Evolutionary conservation across 2,888 invertebrate species (phyloP).

Genomic region (Eustalomyia histrio): DNA sequence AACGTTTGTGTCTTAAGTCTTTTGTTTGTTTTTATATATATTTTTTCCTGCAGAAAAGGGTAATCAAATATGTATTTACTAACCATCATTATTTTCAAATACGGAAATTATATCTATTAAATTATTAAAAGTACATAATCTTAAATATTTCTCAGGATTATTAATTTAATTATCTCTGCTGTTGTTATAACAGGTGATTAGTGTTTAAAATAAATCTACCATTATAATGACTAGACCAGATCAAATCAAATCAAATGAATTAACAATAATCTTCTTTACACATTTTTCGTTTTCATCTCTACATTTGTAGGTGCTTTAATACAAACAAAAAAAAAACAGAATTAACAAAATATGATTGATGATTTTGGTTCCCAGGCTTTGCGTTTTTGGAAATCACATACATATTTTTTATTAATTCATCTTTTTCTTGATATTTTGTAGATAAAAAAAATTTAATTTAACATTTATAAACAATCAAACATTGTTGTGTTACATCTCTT

Average conservation of each 20-base stretch:
- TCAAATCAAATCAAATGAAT: constrained; percentile 17
- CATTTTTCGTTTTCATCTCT: too few species aligned
- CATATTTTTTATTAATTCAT: background rate
- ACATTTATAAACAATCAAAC: background rate
- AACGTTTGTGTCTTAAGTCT: background rate
- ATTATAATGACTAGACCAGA: constrained; percentile 26
- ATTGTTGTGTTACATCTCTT: background rate
- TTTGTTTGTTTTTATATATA: background rate
- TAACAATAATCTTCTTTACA: constrained; percentile 30
- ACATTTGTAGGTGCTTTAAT: too few species aligned
- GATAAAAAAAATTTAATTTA: background rate
- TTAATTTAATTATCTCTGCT: background rate
- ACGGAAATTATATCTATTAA: constrained; percentile 4
- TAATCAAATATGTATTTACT: background rate
- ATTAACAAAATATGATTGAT: constrained; percentile 27
- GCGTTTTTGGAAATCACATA: constrained; percentile 10
- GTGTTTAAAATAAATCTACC: constrained; percentile 2
- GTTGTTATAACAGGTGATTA: background rate
- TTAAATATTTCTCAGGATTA: constrained; percentile 5
- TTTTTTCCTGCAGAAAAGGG: background rate
- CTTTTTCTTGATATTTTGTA: background rate
- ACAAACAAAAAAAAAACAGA: background rate
- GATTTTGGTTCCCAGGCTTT: constrained; percentile 46
- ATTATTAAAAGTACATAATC: background rate
- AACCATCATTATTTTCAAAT: background rate